Conservation (phyloP, 2,797 vertebrate species). For the Triplophysa yarkandensis region DNA sequence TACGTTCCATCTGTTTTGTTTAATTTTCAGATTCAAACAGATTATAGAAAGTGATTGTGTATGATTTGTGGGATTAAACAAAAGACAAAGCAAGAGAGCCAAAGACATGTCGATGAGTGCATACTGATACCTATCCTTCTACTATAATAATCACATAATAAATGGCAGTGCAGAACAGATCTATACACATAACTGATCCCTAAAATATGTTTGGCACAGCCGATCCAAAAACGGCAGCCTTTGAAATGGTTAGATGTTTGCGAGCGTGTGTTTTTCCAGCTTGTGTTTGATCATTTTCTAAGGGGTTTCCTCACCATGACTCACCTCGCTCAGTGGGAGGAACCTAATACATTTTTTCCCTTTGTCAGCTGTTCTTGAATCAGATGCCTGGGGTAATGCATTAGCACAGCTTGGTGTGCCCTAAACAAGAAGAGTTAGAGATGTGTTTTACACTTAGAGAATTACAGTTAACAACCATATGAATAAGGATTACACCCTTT, state of each 20-base stretch:
- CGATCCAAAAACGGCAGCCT: background rate
- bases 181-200: background rate
- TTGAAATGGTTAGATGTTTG: conserved; percentile 25
- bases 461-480: conserved; percentile 1
- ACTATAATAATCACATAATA: background rate
- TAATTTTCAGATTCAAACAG: background rate
- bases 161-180: background rate
- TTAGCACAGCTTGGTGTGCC: conserved; percentile 13
- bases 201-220: background rate
- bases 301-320: conserved; percentile 47
- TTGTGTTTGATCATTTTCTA: conserved; percentile 37
- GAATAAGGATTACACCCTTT: background rate
- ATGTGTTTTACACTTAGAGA: background rate
- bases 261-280: background rate
- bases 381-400: conserved; percentile 9
- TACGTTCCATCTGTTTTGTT: background rate
- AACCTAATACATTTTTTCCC: conserved; percentile 25
- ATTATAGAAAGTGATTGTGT: background rate
- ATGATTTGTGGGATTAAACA: background rate
- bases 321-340: conserved; percentile 49
- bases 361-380: conserved; percentile 40
- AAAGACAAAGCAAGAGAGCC: background rate
- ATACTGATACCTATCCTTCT: background rate
- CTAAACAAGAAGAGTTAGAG: conserved; percentile 6
- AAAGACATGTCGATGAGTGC: background rate